These are phyloP conservation scores for Diorhabda carinulata DNA, from an alignment of 1,140 invertebrate genomes.

Conservation along the genomic window DNA sequence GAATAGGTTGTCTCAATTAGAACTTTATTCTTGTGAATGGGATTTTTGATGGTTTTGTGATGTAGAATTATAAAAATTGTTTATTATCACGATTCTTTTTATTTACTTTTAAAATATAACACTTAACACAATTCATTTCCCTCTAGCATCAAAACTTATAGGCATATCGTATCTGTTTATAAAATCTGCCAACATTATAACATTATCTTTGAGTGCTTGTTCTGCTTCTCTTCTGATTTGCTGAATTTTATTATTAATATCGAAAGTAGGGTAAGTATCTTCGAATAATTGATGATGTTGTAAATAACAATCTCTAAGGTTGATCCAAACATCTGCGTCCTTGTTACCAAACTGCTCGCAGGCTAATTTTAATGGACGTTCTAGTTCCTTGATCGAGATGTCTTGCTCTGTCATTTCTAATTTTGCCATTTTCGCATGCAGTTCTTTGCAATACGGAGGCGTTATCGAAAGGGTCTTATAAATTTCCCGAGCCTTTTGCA, in stretches of 20 bases:
- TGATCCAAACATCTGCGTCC: conserved; percentile 56
- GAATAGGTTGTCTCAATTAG: conserved; percentile 45
- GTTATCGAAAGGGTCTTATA: conserved; percentile 3
- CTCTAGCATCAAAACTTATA: too few relatives aligned
- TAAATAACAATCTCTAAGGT: conserved; percentile 52
- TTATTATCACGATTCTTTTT: too few relatives aligned
- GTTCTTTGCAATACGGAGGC: conserved; percentile 25
- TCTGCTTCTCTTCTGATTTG: conserved; percentile 8
- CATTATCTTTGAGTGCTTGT: conserved; percentile 6
- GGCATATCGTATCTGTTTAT: background rate
- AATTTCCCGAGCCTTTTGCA: background rate
- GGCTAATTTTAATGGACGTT: conserved; percentile 50
- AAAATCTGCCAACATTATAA: conserved; percentile 9
- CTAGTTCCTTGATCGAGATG: conserved; percentile 42
- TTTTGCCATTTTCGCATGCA: conserved; percentile 32
- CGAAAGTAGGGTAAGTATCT: conserved; percentile 4
- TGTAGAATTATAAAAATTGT: too few relatives aligned
- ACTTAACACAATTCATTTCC: too few relatives aligned
- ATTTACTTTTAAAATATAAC: too few relatives aligned
- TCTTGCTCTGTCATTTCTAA: conserved; percentile 51
- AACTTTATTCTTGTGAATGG: conserved; percentile 49
- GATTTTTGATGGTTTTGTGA: conserved; percentile 44
- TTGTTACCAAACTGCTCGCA: conserved; percentile 52
- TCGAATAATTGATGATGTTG: conserved; percentile 11
- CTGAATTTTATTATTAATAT: conserved; percentile 12